phyloP scores from a whole-genome alignment of 2,888 invertebrate genomes.

The Metalampra italica region DNA sequence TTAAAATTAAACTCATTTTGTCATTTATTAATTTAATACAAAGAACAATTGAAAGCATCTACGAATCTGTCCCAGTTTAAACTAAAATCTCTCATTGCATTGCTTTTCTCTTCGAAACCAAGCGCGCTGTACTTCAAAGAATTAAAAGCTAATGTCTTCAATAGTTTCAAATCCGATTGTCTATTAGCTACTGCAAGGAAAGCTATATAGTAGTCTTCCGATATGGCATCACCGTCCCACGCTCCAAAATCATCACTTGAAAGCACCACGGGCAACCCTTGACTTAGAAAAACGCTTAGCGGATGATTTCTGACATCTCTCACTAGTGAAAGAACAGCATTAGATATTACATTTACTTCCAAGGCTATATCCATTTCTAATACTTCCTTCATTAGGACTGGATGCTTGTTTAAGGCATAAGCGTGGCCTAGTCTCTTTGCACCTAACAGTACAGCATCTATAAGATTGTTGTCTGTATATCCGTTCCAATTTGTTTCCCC shows the following conservation, averaged over 20 bases:
- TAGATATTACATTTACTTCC: constrained; percentile 89
- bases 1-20: too few species aligned
- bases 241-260: constrained; percentile 89
- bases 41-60: neutral
- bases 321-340: constrained; percentile 84
- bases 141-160: constrained; percentile 86
- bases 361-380: constrained; percentile 81
- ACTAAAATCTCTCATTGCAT: constrained; percentile 74
- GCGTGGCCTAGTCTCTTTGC: constrained; percentile 88
- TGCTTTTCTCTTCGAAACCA: constrained; percentile 54
- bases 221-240: constrained; percentile 85
- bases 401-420: constrained; percentile 86
- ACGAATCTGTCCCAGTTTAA: constrained; percentile 67
- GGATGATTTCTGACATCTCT: constrained; percentile 88
- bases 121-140: constrained; percentile 85
- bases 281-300: constrained; percentile 79
- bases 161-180: constrained; percentile 81
- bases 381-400: constrained; percentile 77
- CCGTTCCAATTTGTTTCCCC: constrained; percentile 90
- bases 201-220: constrained; percentile 88
- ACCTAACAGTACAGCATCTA: constrained; percentile 87
- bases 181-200: constrained; percentile 86
- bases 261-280: constrained; percentile 84
- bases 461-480: constrained; percentile 84
- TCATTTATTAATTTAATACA: neutral